Percentiles rank a stretch among this genome's conserved stretches.
Conservation (phyloP, 2,113 vertebrate species). For the Cisticola juncidis region DNA sequence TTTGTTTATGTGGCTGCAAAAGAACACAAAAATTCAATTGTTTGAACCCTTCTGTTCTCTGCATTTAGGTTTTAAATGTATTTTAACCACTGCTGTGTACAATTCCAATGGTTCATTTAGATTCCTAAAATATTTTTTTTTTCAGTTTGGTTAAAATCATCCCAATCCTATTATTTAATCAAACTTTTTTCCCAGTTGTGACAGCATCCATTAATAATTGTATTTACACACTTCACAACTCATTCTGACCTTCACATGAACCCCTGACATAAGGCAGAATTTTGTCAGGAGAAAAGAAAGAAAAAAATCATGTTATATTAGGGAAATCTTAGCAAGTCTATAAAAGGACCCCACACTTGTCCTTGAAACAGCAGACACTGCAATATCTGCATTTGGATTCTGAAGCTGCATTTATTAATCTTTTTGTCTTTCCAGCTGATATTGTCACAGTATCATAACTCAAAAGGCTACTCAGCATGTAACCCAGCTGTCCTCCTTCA, state of each 20-base stretch:
- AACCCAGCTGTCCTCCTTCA: not conserved
- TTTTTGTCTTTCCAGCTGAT: not conserved
- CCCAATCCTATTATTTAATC: not conserved
- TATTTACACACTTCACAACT: not conserved
- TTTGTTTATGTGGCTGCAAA: conserved; percentile 93
- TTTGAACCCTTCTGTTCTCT: not conserved
- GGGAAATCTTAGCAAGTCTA: not conserved
- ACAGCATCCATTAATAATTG: not conserved
- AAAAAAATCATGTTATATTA: not conserved
- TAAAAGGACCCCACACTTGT: not conserved
- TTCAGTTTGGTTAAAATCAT: not conserved
- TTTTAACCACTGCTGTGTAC: not conserved
- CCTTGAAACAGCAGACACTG: not conserved
- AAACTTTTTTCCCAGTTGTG: not conserved
- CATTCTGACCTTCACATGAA: not conserved
- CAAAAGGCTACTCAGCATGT: not conserved
- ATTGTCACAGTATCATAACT: not conserved
- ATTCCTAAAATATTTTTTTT: not conserved
- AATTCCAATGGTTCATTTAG: not conserved
- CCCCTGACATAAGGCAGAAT: not conserved
- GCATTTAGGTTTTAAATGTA: not conserved
- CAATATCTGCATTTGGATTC: not conserved
- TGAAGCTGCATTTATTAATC: not conserved
- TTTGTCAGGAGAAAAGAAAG: not conserved
- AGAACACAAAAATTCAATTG: not conserved